Conservation (phyloP, 2,888 invertebrate genomes). For the Agrenia bidenticulata region DNA sequence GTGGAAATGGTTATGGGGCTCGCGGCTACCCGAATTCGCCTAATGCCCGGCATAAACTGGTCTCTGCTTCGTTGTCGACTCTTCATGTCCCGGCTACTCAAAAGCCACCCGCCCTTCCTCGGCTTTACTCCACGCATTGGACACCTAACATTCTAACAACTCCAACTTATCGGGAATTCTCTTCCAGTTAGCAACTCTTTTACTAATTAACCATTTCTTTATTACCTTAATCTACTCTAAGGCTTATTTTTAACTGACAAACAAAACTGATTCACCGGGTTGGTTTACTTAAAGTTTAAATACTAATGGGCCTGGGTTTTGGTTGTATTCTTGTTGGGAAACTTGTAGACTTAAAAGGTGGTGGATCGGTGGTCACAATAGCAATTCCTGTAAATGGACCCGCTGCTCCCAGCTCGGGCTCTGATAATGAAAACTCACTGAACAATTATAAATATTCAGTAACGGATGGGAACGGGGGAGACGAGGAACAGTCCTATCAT, state of each 20-base stretch:
- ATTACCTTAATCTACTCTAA: neutral
- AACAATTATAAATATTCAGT: slow-evolving; percentile 43
- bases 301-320: too few species aligned
- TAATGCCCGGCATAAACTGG: slow-evolving; percentile 38
- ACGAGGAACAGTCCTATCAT: slow-evolving; percentile 20
- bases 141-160: slow-evolving; percentile 51
- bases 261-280: too few species aligned
- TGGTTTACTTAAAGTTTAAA: too few species aligned
- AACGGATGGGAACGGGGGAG: slow-evolving; percentile 29
- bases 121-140: slow-evolving; percentile 52
- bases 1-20: neutral
- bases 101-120: slow-evolving; percentile 48
- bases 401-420: slow-evolving; percentile 44
- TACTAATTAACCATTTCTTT: neutral
- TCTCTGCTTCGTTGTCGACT: slow-evolving; percentile 51
- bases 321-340: too few species aligned
- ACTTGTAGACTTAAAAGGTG: too few species aligned
- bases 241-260: neutral
- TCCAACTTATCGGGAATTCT: slow-evolving; percentile 47
- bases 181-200: slow-evolving; percentile 34
- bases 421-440: slow-evolving; percentile 52
- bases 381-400: too few species aligned
- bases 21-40: slow-evolving; percentile 1
- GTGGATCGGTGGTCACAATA: too few species aligned
- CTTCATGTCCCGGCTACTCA: slow-evolving; percentile 46